These are phyloP conservation scores for Willisornis vidua DNA, from an alignment of 2,113 vertebrate species.

Conservation along the genomic window DNA sequence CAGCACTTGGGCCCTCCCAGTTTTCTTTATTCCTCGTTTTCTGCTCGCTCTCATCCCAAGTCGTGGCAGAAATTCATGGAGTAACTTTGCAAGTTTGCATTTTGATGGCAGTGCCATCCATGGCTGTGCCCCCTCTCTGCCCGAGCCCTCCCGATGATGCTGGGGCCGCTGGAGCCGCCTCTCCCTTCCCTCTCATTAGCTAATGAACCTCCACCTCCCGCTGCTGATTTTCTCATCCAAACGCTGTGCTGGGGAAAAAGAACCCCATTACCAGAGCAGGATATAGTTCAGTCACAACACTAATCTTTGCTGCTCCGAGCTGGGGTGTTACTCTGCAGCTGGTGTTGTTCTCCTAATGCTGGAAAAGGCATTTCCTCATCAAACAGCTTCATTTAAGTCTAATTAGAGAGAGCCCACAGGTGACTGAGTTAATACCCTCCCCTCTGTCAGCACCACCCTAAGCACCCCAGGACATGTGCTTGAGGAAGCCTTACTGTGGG, in stretches of 20 bases:
- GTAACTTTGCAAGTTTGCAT: slow-evolving; percentile 31
- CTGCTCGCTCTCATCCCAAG: background rate
- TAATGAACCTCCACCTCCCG: slow-evolving; percentile 70
- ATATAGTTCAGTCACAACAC: slow-evolving; percentile 45
- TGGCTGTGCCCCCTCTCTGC: slow-evolving; percentile 62
- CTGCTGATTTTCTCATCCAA: slow-evolving; percentile 66
- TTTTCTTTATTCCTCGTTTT: background rate
- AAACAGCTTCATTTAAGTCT: slow-evolving; percentile 67
- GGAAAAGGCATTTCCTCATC: slow-evolving; percentile 55
- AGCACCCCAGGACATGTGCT: slow-evolving; percentile 49
- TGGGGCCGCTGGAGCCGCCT: slow-evolving; percentile 17
- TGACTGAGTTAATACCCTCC: slow-evolving; percentile 47
- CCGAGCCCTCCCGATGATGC: slow-evolving; percentile 7
- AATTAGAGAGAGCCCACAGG: slow-evolving; percentile 67
- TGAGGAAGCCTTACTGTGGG: slow-evolving; percentile 16
- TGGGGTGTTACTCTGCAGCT: slow-evolving; percentile 30
- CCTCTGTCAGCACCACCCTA: background rate
- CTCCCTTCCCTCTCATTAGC: slow-evolving; percentile 66
- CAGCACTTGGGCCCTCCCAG: background rate
- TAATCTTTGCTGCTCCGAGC: slow-evolving; percentile 62
- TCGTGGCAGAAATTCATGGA: background rate
- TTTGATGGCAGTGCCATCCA: slow-evolving; percentile 67
- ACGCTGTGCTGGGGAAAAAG: slow-evolving; percentile 55
- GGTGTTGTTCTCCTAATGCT: slow-evolving; percentile 54
- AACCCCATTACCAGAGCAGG: slow-evolving; percentile 55